phyloP scores from a whole-genome alignment of 2,888 invertebrate genomes.

The Noctua janthina region DNA sequence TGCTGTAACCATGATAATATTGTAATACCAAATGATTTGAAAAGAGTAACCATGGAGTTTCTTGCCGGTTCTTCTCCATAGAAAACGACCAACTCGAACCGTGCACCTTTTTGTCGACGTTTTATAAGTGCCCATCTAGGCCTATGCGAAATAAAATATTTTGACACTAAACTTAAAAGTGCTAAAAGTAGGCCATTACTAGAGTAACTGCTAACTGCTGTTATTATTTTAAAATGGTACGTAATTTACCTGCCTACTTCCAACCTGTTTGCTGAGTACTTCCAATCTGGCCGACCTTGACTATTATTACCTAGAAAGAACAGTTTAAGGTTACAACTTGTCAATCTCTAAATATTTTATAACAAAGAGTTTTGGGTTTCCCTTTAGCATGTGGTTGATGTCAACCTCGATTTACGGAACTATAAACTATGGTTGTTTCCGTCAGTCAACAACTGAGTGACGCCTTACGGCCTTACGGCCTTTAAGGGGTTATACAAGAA shows the following conservation, averaged over 20 bases:
- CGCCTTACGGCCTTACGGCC: too few relatives aligned
- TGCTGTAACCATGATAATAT: too few relatives aligned
- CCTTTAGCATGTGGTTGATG: background rate
- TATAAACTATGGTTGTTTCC: conserved; percentile 12
- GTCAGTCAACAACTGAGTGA: background rate
- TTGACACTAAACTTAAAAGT: background rate
- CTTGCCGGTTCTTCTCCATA: too few relatives aligned
- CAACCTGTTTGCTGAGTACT: background rate
- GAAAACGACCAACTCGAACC: too few relatives aligned
- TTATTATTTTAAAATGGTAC: conserved; percentile 14
- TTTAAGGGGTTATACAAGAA: background rate
- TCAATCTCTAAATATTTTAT: background rate
- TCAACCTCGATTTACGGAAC: conserved; percentile 27
- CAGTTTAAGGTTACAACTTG: background rate
- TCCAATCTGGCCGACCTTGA: conserved; percentile 5
- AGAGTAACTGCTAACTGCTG: background rate
- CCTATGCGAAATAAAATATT: too few relatives aligned
- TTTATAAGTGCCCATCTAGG: too few relatives aligned
- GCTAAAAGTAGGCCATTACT: background rate
- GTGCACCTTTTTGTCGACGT: too few relatives aligned
- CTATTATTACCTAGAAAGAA: conserved; percentile 11
- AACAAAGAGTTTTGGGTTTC: background rate
- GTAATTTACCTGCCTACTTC: background rate
- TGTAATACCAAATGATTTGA: too few relatives aligned
- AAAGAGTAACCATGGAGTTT: too few relatives aligned